A percentile compares a stretch with the other conserved stretches of the same genome.
phyloP scores from a whole-genome alignment of 1,140 invertebrate species.

The Anastatus disparis region DNA sequence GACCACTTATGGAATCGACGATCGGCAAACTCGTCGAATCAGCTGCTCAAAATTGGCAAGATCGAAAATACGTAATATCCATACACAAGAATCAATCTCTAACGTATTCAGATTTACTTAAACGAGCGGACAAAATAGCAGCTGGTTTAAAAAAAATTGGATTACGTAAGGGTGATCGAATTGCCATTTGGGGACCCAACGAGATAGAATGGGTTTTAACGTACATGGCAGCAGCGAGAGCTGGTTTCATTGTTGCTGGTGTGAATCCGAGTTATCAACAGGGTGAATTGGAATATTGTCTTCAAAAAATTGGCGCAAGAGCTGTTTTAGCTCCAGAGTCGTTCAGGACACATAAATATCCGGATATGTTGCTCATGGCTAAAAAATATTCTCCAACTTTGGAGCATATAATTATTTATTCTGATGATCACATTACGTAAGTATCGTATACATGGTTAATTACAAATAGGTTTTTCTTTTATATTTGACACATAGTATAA shows the following conservation, averaged over 20 bases:
- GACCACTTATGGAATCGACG: slow-evolving; percentile 71
- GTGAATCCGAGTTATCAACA: slow-evolving; percentile 87
- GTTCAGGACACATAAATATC: slow-evolving; percentile 79
- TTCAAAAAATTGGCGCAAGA: slow-evolving; percentile 82
- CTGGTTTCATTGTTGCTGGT: slow-evolving; percentile 84
- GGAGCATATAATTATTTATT: slow-evolving; percentile 69
- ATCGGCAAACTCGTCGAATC: slow-evolving; percentile 72
- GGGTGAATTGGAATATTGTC: slow-evolving; percentile 80
- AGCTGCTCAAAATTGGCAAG: slow-evolving; percentile 68
- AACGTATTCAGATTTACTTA: slow-evolving; percentile 73
- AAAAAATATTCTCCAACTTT: slow-evolving; percentile 59
- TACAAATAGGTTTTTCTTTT: too few species aligned
- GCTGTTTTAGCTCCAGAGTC: slow-evolving; percentile 75
- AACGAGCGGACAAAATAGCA: slow-evolving; percentile 81
- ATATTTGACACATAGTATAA: too few species aligned
- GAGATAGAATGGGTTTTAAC: slow-evolving; percentile 76
- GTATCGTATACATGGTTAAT: too few species aligned
- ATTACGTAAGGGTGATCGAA: slow-evolving; percentile 80
- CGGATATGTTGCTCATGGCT: slow-evolving; percentile 70
- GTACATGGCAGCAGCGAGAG: slow-evolving; percentile 81
- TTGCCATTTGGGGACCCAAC: slow-evolving; percentile 93
- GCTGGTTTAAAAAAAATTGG: slow-evolving; percentile 83
- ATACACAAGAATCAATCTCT: slow-evolving; percentile 69
- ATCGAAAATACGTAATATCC: slow-evolving; percentile 72
- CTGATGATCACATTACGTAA: slow-evolving; percentile 68